Evolutionary conservation across 2,797 vertebrate genomes (phyloP).

Genomic region (Anolis apletophallus): DNA sequence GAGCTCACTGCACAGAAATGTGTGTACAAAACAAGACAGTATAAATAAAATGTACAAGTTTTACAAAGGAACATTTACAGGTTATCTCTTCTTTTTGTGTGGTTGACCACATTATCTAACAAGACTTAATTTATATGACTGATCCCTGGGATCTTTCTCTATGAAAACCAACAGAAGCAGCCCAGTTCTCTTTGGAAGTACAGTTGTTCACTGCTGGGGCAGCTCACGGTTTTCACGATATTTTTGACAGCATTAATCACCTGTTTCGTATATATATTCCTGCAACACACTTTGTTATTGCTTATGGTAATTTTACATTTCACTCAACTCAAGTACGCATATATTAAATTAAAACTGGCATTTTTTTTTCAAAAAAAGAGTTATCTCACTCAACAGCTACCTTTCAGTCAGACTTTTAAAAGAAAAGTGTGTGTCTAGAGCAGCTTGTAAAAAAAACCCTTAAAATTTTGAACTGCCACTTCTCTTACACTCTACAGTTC

Average conservation of each 20-base stretch:
- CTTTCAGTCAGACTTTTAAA: slow-evolving; percentile 60
- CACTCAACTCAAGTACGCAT: slow-evolving; percentile 68
- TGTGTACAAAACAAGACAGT: slow-evolving; percentile 93
- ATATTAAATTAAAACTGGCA: slow-evolving; percentile 67
- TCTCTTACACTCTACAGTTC: slow-evolving; percentile 73
- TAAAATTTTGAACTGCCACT: slow-evolving; percentile 79
- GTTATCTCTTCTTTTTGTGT: slow-evolving; percentile 74
- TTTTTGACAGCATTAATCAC: slow-evolving; percentile 79
- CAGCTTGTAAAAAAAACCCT: slow-evolving; percentile 61
- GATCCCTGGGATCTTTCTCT: slow-evolving; percentile 86
- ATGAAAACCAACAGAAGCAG: slow-evolving; percentile 85
- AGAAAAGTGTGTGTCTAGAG: slow-evolving; percentile 56
- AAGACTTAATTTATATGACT: slow-evolving; percentile 80
- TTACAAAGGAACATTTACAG: slow-evolving; percentile 99
- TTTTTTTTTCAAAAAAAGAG: slow-evolving; percentile 46
- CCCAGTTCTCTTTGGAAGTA: slow-evolving; percentile 97
- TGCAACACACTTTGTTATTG: slow-evolving; percentile 81
- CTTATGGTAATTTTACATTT: slow-evolving; percentile 78
- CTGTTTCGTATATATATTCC: slow-evolving; percentile 76
- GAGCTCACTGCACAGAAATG: slow-evolving; percentile 96
- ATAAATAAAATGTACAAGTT: slow-evolving; percentile 99
- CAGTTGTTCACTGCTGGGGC: slow-evolving; percentile 81
- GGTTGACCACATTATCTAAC: slow-evolving; percentile 84
- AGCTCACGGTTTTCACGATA: slow-evolving; percentile 80
- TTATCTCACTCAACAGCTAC: slow-evolving; percentile 57